phyloP scores from a whole-genome alignment of 2,888 invertebrate species.

The Cataglyphis cursor region DNA sequence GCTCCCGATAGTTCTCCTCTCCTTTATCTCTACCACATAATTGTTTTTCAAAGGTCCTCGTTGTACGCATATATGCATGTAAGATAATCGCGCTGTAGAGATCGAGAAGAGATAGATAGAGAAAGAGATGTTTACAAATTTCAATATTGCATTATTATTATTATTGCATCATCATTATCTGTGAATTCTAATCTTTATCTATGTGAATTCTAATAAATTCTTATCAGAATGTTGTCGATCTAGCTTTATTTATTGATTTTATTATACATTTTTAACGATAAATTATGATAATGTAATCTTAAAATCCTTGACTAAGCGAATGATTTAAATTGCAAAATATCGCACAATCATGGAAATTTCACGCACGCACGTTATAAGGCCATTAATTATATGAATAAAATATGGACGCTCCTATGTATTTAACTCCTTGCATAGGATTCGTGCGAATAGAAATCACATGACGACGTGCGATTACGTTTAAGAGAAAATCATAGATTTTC shows the following conservation, averaged over 20 bases:
- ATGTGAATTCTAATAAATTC: too few relatives aligned
- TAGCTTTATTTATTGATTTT: too few relatives aligned
- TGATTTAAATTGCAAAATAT: constrained; percentile 13
- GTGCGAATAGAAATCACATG: background rate
- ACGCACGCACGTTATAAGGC: background rate
- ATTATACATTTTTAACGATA: background rate
- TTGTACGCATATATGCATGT: background rate
- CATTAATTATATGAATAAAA: constrained; percentile 23
- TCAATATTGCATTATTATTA: background rate
- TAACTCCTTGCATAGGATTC: background rate
- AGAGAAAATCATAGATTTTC: constrained; percentile 18
- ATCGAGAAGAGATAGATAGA: too few relatives aligned
- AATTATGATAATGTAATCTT: too few relatives aligned
- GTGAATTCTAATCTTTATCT: too few relatives aligned
- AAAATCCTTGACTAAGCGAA: too few relatives aligned
- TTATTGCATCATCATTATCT: too few relatives aligned
- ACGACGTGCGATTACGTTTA: constrained; percentile 2
- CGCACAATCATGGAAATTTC: constrained; percentile 12
- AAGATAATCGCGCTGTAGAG: too few relatives aligned
- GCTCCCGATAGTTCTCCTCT: too few relatives aligned
- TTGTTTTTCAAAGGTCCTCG: background rate
- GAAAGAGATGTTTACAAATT: too few relatives aligned
- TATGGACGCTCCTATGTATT: background rate
- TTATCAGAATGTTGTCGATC: too few relatives aligned
- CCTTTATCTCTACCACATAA: background rate